phyloP scores from a whole-genome alignment of 2,888 invertebrate species.

The Epirrhoe tristata region DNA sequence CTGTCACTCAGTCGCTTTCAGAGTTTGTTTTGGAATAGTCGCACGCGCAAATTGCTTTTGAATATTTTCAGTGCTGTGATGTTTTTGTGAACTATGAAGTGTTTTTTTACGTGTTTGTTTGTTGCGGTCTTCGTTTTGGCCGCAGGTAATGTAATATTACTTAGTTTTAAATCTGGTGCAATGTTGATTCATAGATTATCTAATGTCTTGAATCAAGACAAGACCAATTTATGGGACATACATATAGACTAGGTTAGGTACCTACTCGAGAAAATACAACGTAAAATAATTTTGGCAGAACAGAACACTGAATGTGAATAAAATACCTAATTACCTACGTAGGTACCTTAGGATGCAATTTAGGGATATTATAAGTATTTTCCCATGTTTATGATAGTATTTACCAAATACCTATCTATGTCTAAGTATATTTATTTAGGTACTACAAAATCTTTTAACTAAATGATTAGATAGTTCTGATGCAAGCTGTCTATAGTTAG shows the following conservation, averaged over 20 bases:
- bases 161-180: not conserved
- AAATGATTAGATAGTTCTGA: no score
- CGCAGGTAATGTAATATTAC: constrained; percentile 20
- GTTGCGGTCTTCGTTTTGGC: constrained; percentile 16
- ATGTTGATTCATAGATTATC: not conserved
- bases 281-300: not conserved
- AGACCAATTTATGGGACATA: not conserved
- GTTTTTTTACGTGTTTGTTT: constrained; percentile 41
- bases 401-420: no score
- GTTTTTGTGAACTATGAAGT: constrained; percentile 50
- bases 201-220: not conserved
- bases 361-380: no score
- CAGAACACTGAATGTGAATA: not conserved
- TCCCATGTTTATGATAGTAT: no score
- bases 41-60: constrained; percentile 36
- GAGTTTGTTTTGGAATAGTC: constrained; percentile 16
- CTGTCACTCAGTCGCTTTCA: constrained; percentile 16
- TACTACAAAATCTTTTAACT: no score
- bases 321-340: no score
- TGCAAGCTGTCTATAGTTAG: no score
- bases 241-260: not conserved
- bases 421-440: no score
- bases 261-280: not conserved
- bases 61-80: constrained; percentile 39
- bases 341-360: no score